phyloP scores from a whole-genome alignment of 2,888 invertebrate genomes.

The Choreutis nemorana region DNA sequence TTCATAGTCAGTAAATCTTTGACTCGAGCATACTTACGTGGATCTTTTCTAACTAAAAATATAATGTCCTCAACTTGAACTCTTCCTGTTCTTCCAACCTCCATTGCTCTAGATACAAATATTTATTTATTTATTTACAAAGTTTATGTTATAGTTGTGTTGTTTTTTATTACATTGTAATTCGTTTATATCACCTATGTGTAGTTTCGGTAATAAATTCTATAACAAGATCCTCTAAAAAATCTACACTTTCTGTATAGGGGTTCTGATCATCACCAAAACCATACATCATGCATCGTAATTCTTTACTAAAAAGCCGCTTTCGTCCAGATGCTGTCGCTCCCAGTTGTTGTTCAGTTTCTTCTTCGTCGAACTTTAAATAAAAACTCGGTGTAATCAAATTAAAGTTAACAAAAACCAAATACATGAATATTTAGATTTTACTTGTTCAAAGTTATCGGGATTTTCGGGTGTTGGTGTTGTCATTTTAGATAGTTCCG shows the following conservation, averaged over 20 bases:
- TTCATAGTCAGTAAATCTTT: slow-evolving; percentile 98
- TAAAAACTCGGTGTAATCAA: not conserved
- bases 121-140: too few species aligned
- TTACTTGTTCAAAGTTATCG: slow-evolving; percentile 52
- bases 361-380: slow-evolving; percentile 71
- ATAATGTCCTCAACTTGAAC: slow-evolving; percentile 99
- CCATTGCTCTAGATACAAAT: slow-evolving; percentile 95
- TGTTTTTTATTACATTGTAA: too few species aligned
- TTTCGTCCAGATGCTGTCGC: slow-evolving; percentile 78
- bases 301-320: slow-evolving; percentile 88
- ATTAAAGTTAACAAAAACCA: not conserved
- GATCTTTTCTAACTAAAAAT: slow-evolving; percentile 94
- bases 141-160: too few species aligned
- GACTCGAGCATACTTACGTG: slow-evolving; percentile 95
- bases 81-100: slow-evolving; percentile 94
- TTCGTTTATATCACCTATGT: too few species aligned
- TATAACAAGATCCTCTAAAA: slow-evolving; percentile 96
- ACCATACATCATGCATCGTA: slow-evolving; percentile 99
- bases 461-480: slow-evolving; percentile 36
- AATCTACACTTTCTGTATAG: slow-evolving; percentile 97
- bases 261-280: slow-evolving; percentile 99
- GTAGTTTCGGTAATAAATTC: slow-evolving; percentile 97
- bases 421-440: slow-evolving; percentile 2
- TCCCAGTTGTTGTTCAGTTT: slow-evolving; percentile 74
- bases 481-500: slow-evolving; percentile 20